phyloP scores from a whole-genome alignment of 2,113 vertebrate genomes.

The Pycnonotus jocosus region DNA sequence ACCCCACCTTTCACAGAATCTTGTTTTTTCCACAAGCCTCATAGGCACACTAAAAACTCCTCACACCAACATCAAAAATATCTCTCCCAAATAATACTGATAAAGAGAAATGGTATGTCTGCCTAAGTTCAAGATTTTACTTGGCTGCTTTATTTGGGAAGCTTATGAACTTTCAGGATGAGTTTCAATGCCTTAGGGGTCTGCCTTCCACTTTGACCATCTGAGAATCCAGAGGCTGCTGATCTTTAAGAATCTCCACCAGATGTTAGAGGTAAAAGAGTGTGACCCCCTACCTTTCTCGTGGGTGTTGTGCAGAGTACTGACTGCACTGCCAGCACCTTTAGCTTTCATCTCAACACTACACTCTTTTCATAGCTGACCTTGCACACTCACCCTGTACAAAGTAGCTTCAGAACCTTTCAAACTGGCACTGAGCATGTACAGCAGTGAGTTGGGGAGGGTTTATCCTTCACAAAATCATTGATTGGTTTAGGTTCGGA shows the following conservation, averaged over 20 bases:
- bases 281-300: not conserved
- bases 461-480: not conserved
- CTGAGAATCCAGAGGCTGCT: not conserved
- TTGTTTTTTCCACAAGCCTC: not conserved
- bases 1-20: not conserved
- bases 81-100: not conserved
- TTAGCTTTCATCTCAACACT: not conserved
- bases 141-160: not conserved
- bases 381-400: no score
- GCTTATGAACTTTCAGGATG: not conserved
- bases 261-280: not conserved
- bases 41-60: not conserved
- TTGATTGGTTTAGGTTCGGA: not conserved
- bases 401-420: not conserved
- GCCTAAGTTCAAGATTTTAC: not conserved
- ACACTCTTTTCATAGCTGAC: rapidly evolving
- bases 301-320: rapidly evolving
- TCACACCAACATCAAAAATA: not conserved
- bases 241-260: not conserved
- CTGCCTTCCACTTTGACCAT: not conserved
- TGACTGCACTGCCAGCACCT: not conserved
- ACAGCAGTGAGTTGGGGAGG: not conserved
- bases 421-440: not conserved
- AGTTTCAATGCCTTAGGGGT: not conserved
- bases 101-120: not conserved